Conservation (phyloP, 35 echinoderm and acorn worm genomes). For the Patiria miniata region DNA sequence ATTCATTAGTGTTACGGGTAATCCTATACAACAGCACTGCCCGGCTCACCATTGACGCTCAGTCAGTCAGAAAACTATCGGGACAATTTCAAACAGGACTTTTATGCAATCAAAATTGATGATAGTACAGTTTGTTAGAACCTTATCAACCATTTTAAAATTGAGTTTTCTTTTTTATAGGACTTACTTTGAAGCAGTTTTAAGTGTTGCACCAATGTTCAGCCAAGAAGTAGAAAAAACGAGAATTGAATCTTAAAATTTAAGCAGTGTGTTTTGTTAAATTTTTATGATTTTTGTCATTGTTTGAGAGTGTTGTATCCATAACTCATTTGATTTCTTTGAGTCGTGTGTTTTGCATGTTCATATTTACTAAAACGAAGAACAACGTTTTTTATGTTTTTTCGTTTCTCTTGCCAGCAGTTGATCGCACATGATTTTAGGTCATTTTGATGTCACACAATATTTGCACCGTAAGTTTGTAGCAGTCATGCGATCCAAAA, state of each 20-base stretch:
- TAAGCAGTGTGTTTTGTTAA: not conserved
- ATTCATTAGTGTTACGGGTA: not conserved
- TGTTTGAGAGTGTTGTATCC: not conserved
- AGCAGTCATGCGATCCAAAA: not conserved
- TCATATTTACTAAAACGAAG: not conserved
- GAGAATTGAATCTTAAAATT: not conserved
- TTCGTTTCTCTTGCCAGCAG: not conserved
- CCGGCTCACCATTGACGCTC: not conserved
- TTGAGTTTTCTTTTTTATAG: too few species aligned
- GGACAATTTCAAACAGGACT: not conserved
- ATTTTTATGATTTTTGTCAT: too few species aligned
- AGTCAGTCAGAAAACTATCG: not conserved
- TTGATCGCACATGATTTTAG: slow-evolving; percentile 23
- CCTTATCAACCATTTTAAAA: too few species aligned
- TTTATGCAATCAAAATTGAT: too few species aligned
- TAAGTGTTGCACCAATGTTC: too few species aligned
- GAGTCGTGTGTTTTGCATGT: not conserved
- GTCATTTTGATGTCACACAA: slow-evolving; percentile 5
- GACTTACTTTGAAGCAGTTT: too few species aligned
- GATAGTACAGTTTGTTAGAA: too few species aligned
- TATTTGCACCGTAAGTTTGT: slow-evolving; percentile 5
- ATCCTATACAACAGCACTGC: too few species aligned
- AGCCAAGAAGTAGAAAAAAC: not conserved
- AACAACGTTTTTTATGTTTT: not conserved
- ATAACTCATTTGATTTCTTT: not conserved